Evolutionary conservation across 2,888 invertebrate species (phyloP).

Genomic region (Aphodius sticticus): DNA sequence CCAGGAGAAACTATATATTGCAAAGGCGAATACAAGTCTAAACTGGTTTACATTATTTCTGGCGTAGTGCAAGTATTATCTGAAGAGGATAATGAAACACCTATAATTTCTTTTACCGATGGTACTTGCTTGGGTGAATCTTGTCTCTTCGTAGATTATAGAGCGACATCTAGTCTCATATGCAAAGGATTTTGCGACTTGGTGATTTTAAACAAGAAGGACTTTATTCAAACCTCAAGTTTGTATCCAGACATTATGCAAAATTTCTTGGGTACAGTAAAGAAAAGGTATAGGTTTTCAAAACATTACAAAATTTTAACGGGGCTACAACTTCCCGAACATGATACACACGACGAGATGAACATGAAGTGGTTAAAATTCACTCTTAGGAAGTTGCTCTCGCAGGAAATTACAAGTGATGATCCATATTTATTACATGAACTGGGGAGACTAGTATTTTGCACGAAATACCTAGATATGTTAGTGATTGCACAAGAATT

Average conservation of each 20-base stretch:
- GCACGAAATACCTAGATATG: constrained; percentile 38
- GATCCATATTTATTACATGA: constrained; percentile 24
- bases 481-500: constrained; percentile 42
- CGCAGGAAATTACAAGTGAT: constrained; percentile 14
- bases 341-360: constrained; percentile 29
- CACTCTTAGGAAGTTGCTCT: constrained; percentile 33
- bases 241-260: constrained; percentile 41
- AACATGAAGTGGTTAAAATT: constrained; percentile 40
- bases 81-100: constrained; percentile 47
- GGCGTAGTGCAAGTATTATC: constrained; percentile 47
- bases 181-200: constrained; percentile 45
- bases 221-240: constrained; percentile 39
- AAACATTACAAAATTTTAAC: constrained; percentile 21
- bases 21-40: constrained; percentile 39
- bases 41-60: constrained; percentile 45
- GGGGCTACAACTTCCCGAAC: constrained; percentile 24
- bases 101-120: constrained; percentile 45
- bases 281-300: constrained; percentile 36
- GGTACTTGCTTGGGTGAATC: constrained; percentile 47
- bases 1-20: constrained; percentile 45
- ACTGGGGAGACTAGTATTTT: constrained; percentile 33
- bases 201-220: constrained; percentile 37
- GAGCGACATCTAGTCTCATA: constrained; percentile 43
- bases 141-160: constrained; percentile 39
- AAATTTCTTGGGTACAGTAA: constrained; percentile 29